Evolutionary conservation across 2,113 vertebrate genomes (phyloP), one percentile per base, ranked within the genome.

Genomic region (Protobothrops mucrosquamatus): DNA sequence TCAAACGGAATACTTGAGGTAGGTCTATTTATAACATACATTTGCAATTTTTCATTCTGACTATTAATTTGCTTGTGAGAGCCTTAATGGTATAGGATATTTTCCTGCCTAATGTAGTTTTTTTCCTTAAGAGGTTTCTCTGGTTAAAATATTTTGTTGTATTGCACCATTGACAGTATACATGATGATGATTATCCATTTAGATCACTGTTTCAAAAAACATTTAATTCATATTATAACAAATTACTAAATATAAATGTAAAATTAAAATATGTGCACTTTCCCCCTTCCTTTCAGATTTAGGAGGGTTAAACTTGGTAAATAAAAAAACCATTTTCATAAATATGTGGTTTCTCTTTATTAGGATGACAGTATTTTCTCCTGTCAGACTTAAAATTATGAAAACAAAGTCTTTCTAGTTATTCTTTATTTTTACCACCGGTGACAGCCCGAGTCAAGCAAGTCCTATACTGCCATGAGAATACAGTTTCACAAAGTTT

Each of bases 351-450:
- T 39, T 81, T 81, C 34, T 81, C 74, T 81, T 43, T 39, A 43
- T 81, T 81, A 43, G 15, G 55, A 85, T 81, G 52, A 92, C 55
- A 74, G 5, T 4, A 56, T 56, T 85, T 89, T 34, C 29, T 61
- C 26, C 26, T 43, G 12, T 81, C 4, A 46, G 18, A 52, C 11
- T 48, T 54, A 85, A 57, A 96, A 93, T 90, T 95, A 95, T 55
- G 64, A 92, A 93, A 93, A 97, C 91, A 94, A 95, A 96, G 94
- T 91, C 34, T 93, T 87, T 95, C 95, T 91, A 95, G 95, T 81
- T 95, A 96, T 94, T 94, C 92, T 98, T 98, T 98, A 98, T 98
- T 98, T 96, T 87, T 94, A 96, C 95, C 98, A 94, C 97, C 95
- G 96, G 94, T 92, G 92, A 97, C 95, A 87, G 94, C 91, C 26